These are phyloP conservation scores for Sarcophaga carnaria DNA, from an alignment of 2,888 invertebrate species.

Conservation along the genomic window DNA sequence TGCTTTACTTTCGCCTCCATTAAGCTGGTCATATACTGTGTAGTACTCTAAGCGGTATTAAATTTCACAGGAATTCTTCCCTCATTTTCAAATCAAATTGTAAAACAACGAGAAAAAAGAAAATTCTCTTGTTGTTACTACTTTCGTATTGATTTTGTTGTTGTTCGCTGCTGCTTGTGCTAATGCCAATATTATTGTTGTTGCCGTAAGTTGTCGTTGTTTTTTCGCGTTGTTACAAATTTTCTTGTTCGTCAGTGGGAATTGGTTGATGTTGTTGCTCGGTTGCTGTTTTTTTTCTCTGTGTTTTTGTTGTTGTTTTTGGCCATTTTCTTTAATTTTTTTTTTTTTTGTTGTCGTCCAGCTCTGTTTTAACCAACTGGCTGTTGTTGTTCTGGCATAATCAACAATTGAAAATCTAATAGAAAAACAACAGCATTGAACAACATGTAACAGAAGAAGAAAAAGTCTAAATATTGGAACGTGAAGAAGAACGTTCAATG, in stretches of 20 bases:
- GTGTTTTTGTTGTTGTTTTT: background rate
- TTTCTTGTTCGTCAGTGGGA: conserved; percentile 67
- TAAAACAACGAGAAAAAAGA: background rate
- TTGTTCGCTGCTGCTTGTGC: background rate
- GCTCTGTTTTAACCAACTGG: background rate
- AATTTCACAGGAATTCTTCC: conserved; percentile 8
- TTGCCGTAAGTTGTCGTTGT: conserved; percentile 24
- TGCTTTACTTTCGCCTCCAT: no score
- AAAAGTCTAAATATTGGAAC: background rate
- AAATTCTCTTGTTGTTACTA: conserved; percentile 17
- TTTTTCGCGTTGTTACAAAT: conserved; percentile 61
- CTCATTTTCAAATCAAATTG: conserved; percentile 22
- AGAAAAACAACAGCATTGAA: conserved; percentile 9
- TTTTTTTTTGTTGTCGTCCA: background rate
- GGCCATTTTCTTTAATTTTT: background rate
- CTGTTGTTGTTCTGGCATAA: conserved; percentile 47
- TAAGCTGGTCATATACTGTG: background rate
- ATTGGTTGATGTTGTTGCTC: conserved; percentile 46
- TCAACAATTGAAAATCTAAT: conserved; percentile 57
- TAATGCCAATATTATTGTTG: background rate
- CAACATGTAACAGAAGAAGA: background rate
- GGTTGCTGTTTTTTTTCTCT: background rate
- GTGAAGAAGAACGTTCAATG: conserved; percentile 3
- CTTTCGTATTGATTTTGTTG: conserved; percentile 40
- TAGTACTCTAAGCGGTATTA: background rate